phyloP scores from a whole-genome alignment of 2,797 vertebrate species.

The Enteromius radiatus region DNA sequence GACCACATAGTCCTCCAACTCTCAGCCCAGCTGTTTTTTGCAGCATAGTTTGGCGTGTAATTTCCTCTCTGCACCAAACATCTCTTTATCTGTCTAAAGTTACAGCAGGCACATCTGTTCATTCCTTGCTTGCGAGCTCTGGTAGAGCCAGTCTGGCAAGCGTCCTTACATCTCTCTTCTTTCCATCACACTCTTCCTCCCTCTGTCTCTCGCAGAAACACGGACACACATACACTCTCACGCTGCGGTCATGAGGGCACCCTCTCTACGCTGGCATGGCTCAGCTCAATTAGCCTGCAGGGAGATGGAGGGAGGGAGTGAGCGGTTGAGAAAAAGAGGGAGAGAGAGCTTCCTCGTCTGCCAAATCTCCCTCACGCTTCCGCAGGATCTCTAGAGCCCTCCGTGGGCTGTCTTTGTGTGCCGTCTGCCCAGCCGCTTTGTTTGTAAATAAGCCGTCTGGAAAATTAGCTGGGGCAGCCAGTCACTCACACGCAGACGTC shows the following conservation, averaged over 20 bases:
- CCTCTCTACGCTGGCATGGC: slow-evolving; percentile 59
- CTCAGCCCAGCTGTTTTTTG: slow-evolving; percentile 47
- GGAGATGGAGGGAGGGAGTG: slow-evolving; percentile 38
- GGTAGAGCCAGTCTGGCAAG: slow-evolving; percentile 37
- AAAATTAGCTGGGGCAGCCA: slow-evolving; percentile 66
- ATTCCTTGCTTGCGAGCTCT: slow-evolving; percentile 45
- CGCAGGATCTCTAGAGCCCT: slow-evolving; percentile 54
- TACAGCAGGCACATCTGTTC: slow-evolving; percentile 58
- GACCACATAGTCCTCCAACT: slow-evolving; percentile 22
- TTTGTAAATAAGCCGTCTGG: slow-evolving; percentile 72
- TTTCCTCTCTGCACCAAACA: slow-evolving; percentile 45
- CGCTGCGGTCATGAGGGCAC: slow-evolving; percentile 59
- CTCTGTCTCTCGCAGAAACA: slow-evolving; percentile 9
- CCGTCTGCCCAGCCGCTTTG: slow-evolving; percentile 61
- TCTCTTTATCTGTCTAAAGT: slow-evolving; percentile 53
- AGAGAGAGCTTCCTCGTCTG: slow-evolving; percentile 41
- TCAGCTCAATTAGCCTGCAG: slow-evolving; percentile 65
- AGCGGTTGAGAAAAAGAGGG: slow-evolving; percentile 45
- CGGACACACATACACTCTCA: not conserved
- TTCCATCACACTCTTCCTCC: slow-evolving; percentile 13
- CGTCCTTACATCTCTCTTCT: slow-evolving; percentile 30
- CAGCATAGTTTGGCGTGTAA: slow-evolving; percentile 39
- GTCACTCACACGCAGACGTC: slow-evolving; percentile 33
- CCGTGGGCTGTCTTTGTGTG: slow-evolving; percentile 54
- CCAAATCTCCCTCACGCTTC: slow-evolving; percentile 54